Base-by-base conservation (phyloP, 1,140 invertebrate species). In the Meloidogyne exigua region DNA sequence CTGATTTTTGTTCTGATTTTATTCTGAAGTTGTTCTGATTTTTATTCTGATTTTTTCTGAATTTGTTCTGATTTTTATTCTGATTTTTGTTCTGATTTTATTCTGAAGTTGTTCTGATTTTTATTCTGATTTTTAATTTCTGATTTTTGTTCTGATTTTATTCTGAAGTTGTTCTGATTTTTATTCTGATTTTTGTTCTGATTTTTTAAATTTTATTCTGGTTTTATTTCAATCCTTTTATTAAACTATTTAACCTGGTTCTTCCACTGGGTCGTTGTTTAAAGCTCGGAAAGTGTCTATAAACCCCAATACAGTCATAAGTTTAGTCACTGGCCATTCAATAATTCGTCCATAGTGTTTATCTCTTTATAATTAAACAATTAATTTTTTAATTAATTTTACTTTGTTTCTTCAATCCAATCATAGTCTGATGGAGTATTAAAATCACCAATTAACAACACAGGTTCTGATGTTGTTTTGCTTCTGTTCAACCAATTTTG, bases 391-490 rank as follows among this genome's bases (percentile, higher is more conserved):
- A n/a, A 25, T 39, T 21, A 32, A 12, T 42, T 71, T 26, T n/a
- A 65, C 74, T 78, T 78, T 15, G 65, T 78, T 25, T 69, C n/a
- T 70, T 78, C 77, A 28, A 63, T 78, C 77, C 77, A 78, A 66
- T 78, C 77, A 26, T 65, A 18, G 68, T 78, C 75, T 21, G 77
- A 78, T 0, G 77, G 66, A 11, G 63, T 62, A 68, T 78, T 78
- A 62, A 78, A 78, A 62, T 78, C 77, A 21, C 77, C 77, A 12
- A 67, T 9, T n/a, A 57, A 7, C 18, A 57, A 57, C n/a, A n/a
- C 4, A n/a, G 49, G 49, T 9, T n/a, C 49, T n/a, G 49, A 57
- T n/a, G 18, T n/a, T 57, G 4, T 1, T 57, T 57, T 18, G 7
- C 18, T 57, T 57, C 5, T 21, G 9, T 57, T 57, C 18, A 57